phyloP scores from a whole-genome alignment of 2,113 vertebrate genomes.

The Corydoras sp. region DNA sequence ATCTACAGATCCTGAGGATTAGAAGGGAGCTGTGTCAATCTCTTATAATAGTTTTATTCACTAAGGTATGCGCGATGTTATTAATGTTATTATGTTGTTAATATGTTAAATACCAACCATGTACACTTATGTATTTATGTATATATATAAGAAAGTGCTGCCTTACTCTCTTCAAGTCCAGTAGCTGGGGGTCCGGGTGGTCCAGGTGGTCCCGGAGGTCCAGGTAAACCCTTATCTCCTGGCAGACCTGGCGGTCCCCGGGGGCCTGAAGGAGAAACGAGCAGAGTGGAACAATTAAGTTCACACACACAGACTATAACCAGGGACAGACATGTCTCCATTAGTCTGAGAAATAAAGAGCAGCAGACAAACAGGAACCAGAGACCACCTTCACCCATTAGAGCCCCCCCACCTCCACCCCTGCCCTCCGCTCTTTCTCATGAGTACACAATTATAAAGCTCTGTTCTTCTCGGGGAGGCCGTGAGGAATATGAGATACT shows the following conservation, averaged over 20 bases:
- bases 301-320: not conserved
- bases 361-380: slow-evolving; percentile 2
- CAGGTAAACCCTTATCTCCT: slow-evolving; percentile 77
- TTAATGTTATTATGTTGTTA: too few species aligned
- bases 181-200: slow-evolving; percentile 54
- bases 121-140: not conserved
- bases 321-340: not conserved
- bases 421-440: not conserved
- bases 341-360: not conserved
- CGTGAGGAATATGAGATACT: slow-evolving; percentile 14
- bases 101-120: too few species aligned
- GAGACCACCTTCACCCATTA: not conserved
- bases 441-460: slow-evolving; percentile 18
- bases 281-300: slow-evolving; percentile 26
- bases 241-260: slow-evolving; percentile 76
- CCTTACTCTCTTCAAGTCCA: slow-evolving; percentile 62
- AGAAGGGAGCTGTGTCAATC: too few species aligned
- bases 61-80: too few species aligned
- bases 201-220: slow-evolving; percentile 70
- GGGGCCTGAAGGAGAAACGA: slow-evolving; percentile 60
- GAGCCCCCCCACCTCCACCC: not conserved
- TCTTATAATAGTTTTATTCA: too few species aligned
- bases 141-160: not conserved
- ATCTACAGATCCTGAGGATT: too few species aligned
- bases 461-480: slow-evolving; percentile 17